A percentile compares a stretch with the other conserved stretches of the same genome.
phyloP scores from a whole-genome alignment of 2,888 invertebrate genomes.

The Iselma pallidipennis region DNA sequence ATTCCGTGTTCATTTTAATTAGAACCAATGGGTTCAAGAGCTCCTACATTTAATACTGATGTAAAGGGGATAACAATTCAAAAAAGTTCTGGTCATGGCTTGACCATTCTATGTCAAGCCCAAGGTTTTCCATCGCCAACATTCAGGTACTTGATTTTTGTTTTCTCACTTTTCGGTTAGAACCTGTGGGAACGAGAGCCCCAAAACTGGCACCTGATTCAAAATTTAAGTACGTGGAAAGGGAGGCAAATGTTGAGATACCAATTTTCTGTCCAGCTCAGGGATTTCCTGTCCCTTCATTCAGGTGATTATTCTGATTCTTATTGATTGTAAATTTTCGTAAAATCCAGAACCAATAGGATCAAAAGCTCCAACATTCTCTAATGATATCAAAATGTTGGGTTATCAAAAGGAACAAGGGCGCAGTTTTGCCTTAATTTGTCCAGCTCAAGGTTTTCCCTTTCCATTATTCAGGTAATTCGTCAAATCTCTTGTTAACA shows the following conservation, averaged over 20 bases:
- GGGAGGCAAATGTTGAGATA: constrained; percentile 35
- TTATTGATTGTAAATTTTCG: constrained; percentile 31
- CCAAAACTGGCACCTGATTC: constrained; percentile 54
- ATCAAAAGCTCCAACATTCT: constrained; percentile 73
- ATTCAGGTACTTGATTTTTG: constrained; percentile 57
- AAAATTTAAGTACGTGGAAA: constrained; percentile 39
- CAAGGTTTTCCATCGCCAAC: constrained; percentile 63
- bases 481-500: neutral
- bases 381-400: constrained; percentile 69
- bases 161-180: constrained; percentile 36
- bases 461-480: constrained; percentile 62
- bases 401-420: constrained; percentile 68
- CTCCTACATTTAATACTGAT: constrained; percentile 47
- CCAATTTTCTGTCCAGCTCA: constrained; percentile 61
- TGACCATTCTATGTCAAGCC: constrained; percentile 59
- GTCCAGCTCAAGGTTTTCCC: constrained; percentile 79
- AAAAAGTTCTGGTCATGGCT: constrained; percentile 44
- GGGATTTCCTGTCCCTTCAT: constrained; percentile 62
- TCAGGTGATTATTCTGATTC: constrained; percentile 54
- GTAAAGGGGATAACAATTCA: constrained; percentile 47
- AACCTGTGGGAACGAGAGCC: constrained; percentile 55
- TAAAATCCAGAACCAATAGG: constrained; percentile 56
- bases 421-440: constrained; percentile 69
- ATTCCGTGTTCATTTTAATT: constrained; percentile 15
- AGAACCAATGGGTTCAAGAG: constrained; percentile 48